Evolutionary conservation across 2,797 vertebrate genomes (phyloP), one percentile per base, ranked within the genome.

Genomic region (Telmatherina bonti): DNA sequence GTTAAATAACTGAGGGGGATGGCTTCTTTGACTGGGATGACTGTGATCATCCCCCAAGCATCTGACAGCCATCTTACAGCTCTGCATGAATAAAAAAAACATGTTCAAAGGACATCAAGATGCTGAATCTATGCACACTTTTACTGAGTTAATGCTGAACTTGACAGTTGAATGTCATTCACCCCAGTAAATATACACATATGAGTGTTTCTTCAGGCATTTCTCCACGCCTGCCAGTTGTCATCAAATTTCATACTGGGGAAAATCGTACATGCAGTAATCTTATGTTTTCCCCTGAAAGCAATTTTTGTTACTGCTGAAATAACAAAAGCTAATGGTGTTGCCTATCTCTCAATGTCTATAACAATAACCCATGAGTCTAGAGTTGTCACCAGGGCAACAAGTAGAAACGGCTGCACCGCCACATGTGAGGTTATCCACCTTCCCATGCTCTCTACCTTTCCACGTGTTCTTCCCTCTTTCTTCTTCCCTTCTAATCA

Each of bases 281-380:
- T 81, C 73, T 26, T 77, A 72, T 45, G 66, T 61, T 65, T 74
- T 67, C 8, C 45, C 51, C 70, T 56, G 74, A 47, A 52, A 74
- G 53, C 70, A 74, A 57, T 54, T 56, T 72, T 70, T 77, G 62
- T 81, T 77, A 82, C 67, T 83, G 80, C 83, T 88, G 85, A 87
- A 81, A 82, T 67, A 78, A 81, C 70, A 78, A 52, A 81, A 79
- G 62, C 49, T 55, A 80, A 58, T 27, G 11, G 26, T 27, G 53
- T 56, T 16, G 49, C 65, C 78, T 69, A 76, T 79, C 59, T 72
- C 65, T 74, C 47, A 20, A 52, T 54, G 20, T 26, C 57, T 45
- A 66, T 79, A 72, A 82, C 43, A 78, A 70, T 76, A 84, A 70
- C 56, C 71, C 33, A 43, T 55, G 53, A 62, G n/a, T 72, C 70